phyloP scores from a whole-genome alignment of 1,140 invertebrate genomes.

The Sitodiplosis mosellana region DNA sequence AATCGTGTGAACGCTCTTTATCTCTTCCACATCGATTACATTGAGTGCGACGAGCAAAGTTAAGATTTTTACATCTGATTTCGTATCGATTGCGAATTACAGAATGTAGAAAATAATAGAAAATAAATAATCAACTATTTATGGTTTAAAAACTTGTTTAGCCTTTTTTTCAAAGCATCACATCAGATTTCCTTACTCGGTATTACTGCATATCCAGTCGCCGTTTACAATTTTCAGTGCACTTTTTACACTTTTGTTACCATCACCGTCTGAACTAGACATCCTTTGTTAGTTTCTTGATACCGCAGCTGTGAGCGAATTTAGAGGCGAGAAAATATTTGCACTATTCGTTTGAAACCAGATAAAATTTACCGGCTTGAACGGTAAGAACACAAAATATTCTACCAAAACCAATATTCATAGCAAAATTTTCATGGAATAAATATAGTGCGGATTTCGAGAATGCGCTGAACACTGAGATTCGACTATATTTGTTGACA shows the following conservation, averaged over 20 bases:
- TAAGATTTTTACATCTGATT: slow-evolving; percentile 77
- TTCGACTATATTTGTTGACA: too few species aligned
- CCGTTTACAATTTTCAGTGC: slow-evolving; percentile 10
- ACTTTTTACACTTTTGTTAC: neutral
- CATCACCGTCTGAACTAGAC: neutral
- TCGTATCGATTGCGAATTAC: slow-evolving; percentile 6
- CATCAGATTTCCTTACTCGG: slow-evolving; percentile 19
- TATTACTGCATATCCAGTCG: slow-evolving; percentile 35
- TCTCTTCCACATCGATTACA: slow-evolving; percentile 85
- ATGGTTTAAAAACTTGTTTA: neutral
- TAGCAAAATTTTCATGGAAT: too few species aligned
- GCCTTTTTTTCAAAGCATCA: neutral
- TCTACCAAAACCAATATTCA: too few species aligned
- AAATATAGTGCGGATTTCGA: too few species aligned
- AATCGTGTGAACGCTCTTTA: slow-evolving; percentile 33
- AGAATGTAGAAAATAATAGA: neutral
- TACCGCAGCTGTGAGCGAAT: too few species aligned
- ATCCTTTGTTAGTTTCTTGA: too few species aligned
- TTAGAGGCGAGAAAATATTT: too few species aligned
- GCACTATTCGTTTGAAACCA: too few species aligned
- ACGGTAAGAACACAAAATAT: too few species aligned
- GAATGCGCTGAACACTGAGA: too few species aligned
- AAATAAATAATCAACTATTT: neutral
- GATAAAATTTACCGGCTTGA: too few species aligned
- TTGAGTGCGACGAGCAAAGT: slow-evolving; percentile 73